Conservation (phyloP, 2,113 vertebrate species). For the Oreotrochilus melanogaster region DNA sequence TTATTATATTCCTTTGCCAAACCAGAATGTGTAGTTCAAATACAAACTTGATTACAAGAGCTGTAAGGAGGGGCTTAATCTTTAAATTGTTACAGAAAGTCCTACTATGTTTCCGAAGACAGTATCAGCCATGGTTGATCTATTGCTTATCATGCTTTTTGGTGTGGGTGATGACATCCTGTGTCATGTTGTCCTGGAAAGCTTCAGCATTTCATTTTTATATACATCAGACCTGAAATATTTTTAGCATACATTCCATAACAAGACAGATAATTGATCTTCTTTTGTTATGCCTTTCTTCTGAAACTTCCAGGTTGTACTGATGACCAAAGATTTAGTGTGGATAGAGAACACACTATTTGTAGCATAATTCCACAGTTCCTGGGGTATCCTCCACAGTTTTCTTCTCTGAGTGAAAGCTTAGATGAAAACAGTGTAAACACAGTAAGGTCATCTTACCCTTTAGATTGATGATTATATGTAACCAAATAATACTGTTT, state of each 20-base stretch:
- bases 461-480: not conserved
- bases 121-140: not conserved
- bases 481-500: not conserved
- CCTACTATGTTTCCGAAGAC: not conserved
- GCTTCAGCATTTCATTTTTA: not conserved
- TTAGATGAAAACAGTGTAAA: not conserved
- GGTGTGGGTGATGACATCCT: not conserved
- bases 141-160: not conserved
- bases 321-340: not conserved
- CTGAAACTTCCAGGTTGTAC: not conserved
- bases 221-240: not conserved
- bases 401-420: not conserved
- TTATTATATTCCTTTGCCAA: not conserved
- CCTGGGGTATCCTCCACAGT: not conserved
- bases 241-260: not conserved
- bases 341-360: not conserved
- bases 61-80: not conserved
- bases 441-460: not conserved
- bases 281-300: not conserved
- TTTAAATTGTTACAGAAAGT: fast-evolving
- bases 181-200: not conserved
- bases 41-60: not conserved
- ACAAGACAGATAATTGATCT: not conserved
- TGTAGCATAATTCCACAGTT: not conserved
- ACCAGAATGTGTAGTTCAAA: not conserved